phyloP scores from a whole-genome alignment of 1,140 invertebrate species.

The Temnothorax longispinosus region DNA sequence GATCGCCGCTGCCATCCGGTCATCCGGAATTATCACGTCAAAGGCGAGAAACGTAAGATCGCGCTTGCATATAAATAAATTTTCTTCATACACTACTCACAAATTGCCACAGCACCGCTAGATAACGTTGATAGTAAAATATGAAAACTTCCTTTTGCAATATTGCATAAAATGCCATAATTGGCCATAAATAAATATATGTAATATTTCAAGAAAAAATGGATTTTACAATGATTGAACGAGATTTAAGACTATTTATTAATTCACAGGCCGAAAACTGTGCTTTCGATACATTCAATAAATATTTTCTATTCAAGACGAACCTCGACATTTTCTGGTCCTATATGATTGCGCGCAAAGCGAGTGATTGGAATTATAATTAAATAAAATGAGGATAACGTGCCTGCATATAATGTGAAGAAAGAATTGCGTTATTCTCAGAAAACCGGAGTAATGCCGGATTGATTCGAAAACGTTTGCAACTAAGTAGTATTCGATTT shows the following conservation, averaged over 20 bases:
- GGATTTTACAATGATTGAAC: not conserved
- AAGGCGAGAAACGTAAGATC: not conserved
- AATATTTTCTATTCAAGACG: not conserved
- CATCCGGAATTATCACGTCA: not conserved
- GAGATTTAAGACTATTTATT: not conserved
- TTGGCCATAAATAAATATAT: too few relatives aligned
- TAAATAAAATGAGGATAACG: not conserved
- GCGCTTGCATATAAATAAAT: not conserved
- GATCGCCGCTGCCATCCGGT: not conserved
- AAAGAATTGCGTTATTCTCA: not conserved
- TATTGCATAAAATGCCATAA: not conserved
- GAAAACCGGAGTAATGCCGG: not conserved
- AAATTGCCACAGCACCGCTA: not conserved
- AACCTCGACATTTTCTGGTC: not conserved
- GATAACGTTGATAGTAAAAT: not conserved
- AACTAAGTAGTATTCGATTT: conserved; percentile 80
- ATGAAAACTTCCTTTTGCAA: not conserved
- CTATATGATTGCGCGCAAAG: not conserved
- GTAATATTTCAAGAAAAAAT: not conserved
- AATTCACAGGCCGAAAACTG: not conserved
- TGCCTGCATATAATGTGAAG: not conserved
- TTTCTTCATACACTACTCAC: not conserved
- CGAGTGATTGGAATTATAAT: not conserved
- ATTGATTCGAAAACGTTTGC: conserved; percentile 68
- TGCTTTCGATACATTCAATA: not conserved